phyloP scores from a whole-genome alignment of 2,113 vertebrate genomes.

The Aplodontia rufa region DNA sequence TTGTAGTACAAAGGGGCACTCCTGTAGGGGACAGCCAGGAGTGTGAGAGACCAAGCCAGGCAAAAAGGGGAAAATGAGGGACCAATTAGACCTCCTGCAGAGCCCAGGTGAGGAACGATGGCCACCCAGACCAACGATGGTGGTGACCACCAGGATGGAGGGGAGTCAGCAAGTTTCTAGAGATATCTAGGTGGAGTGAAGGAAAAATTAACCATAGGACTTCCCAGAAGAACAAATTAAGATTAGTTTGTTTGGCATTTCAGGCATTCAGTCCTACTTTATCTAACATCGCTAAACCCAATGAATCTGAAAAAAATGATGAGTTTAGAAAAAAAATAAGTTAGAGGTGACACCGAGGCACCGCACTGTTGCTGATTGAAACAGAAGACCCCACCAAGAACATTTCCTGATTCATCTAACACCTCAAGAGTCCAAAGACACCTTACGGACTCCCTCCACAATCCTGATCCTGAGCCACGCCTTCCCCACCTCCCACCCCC shows the following conservation, averaged over 20 bases:
- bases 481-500: background rate
- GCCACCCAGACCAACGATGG: too few relatives aligned
- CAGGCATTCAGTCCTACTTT: background rate
- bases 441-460: too few relatives aligned
- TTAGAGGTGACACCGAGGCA: background rate
- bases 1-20: background rate
- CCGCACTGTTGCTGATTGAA: background rate
- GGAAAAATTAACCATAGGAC: too few relatives aligned
- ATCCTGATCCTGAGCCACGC: background rate
- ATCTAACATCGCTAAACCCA: background rate
- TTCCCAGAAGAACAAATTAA: background rate
- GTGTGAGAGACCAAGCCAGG: accelerated
- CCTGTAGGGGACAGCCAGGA: background rate
- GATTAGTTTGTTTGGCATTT: background rate
- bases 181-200: background rate
- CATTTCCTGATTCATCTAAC: background rate
- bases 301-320: background rate
- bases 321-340: background rate
- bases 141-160: too few relatives aligned
- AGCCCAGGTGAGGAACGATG: background rate
- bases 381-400: background rate
- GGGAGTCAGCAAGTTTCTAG: too few relatives aligned
- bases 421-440: background rate
- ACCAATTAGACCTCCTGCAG: accelerated
- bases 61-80: background rate